phyloP scores from a whole-genome alignment of 2,888 invertebrate genomes.

The Rhagonycha fulva region DNA sequence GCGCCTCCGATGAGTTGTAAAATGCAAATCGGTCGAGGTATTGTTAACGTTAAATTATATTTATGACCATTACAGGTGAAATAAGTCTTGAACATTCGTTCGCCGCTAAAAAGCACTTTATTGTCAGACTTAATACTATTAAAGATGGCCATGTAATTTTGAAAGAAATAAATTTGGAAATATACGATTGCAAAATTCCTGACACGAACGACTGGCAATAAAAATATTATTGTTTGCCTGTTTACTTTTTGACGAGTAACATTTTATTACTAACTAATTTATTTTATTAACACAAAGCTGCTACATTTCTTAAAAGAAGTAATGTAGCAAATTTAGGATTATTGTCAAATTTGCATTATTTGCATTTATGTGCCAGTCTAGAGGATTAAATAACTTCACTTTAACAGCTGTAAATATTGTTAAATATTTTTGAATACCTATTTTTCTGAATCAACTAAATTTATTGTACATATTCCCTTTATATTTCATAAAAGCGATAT shows the following conservation, averaged over 20 bases:
- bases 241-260: constrained; percentile 25
- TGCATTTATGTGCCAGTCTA: neutral
- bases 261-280: constrained; percentile 26
- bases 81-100: constrained; percentile 34
- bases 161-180: constrained; percentile 36
- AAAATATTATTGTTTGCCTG: constrained; percentile 37
- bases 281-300: constrained; percentile 18
- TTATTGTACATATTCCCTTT: neutral
- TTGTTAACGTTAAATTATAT: constrained; percentile 44
- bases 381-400: neutral
- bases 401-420: neutral
- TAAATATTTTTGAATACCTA: neutral
- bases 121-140: constrained; percentile 26
- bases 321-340: constrained; percentile 27
- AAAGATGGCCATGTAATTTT: constrained; percentile 14
- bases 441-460: neutral
- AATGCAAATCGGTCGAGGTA: constrained; percentile 41
- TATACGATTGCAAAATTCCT: constrained; percentile 31
- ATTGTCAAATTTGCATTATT: neutral
- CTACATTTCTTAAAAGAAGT: constrained; percentile 20
- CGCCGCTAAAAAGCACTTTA: constrained; percentile 31
- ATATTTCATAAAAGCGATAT: neutral
- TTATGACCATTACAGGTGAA: constrained; percentile 42
- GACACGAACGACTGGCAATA: constrained; percentile 31
- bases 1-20: constrained; percentile 42